phyloP scores from a whole-genome alignment of 2,888 invertebrate species.

The Trachelus tabidus region DNA sequence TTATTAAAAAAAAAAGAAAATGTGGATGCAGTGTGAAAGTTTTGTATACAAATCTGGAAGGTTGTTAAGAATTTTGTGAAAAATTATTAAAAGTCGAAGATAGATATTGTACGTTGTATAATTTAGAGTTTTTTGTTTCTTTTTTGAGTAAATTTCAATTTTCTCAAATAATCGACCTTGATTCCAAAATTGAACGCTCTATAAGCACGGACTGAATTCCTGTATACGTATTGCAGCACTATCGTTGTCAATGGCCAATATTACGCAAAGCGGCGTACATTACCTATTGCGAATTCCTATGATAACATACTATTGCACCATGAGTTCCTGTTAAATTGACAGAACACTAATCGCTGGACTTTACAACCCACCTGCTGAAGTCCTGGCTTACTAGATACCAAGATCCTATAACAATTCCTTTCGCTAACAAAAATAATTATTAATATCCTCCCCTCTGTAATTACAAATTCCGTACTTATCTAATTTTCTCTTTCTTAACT shows the following conservation, averaged over 20 bases:
- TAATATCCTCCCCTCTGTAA: not conserved
- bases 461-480: not conserved
- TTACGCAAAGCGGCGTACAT: conserved; percentile 45
- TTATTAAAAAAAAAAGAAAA: not conserved
- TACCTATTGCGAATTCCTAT: conserved; percentile 45
- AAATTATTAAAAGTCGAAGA: conserved; percentile 14
- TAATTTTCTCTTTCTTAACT: not conserved
- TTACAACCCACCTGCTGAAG: conserved; percentile 17
- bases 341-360: conserved; percentile 34
- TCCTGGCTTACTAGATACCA: not conserved
- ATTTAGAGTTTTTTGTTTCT: not conserved
- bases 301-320: conserved; percentile 45
- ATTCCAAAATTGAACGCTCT: not conserved
- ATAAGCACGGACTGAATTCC: conserved; percentile 41
- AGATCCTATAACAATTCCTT: not conserved
- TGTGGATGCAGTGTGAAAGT: not conserved
- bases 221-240: conserved; percentile 49
- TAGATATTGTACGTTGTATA: not conserved
- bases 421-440: not conserved
- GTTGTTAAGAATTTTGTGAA: conserved; percentile 34
- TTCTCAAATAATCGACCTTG: not conserved
- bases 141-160: not conserved
- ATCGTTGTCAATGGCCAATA: conserved; percentile 61
- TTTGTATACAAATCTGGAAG: conserved; percentile 27
- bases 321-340: conserved; percentile 49